These are phyloP conservation scores for Peromyscus polionotus DNA, from an alignment of 2,113 vertebrate species.

Conservation along the genomic window DNA sequence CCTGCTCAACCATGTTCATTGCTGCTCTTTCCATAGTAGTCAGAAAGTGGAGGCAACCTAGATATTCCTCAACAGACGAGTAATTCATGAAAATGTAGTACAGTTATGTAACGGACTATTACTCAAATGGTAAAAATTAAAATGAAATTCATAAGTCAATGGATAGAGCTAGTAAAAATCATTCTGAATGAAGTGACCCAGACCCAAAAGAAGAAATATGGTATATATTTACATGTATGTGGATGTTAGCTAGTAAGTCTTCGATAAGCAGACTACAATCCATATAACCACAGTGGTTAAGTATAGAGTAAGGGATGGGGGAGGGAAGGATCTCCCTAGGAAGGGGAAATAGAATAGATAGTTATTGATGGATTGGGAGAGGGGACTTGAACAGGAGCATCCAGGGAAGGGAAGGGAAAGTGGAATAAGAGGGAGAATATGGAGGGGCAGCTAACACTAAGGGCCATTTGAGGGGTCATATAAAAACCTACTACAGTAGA, in stretches of 20 bases:
- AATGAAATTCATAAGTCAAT: not conserved
- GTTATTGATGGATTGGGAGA: no score
- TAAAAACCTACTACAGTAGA: not conserved
- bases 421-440: not conserved
- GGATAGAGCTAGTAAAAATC: not conserved
- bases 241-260: not conserved
- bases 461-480: not conserved
- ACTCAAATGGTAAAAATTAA: not conserved
- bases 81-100: not conserved
- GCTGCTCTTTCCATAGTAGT: no score
- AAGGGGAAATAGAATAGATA: not conserved
- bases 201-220: not conserved
- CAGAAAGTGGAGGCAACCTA: not conserved
- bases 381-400: not conserved
- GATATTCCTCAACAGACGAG: not conserved
- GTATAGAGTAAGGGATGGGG: not conserved
- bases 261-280: not conserved
- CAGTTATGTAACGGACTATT: no score
- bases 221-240: not conserved
- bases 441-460: not conserved
- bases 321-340: not conserved
- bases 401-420: not conserved
- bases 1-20: not conserved
- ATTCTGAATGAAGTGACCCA: not conserved
- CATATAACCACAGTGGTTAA: not conserved